Base-by-base conservation (phyloP, 2,888 invertebrate species). In the Brachyopa scutellaris region DNA sequence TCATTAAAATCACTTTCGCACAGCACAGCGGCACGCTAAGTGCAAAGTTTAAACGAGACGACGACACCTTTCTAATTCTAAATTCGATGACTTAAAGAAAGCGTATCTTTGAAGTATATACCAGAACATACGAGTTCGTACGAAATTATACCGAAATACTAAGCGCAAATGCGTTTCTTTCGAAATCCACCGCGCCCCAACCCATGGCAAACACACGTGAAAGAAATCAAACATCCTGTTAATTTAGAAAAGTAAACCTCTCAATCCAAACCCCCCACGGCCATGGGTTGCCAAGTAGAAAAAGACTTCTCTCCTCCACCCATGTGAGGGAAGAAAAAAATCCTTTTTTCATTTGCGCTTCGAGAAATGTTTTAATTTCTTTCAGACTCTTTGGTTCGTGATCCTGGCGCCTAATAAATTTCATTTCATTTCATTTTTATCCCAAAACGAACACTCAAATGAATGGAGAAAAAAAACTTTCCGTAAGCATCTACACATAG, bases 341-440 rank as follows among this genome's bases (percentile, higher is more conserved):
- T 53, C 70, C 59, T 66, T 82, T n/a, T 82, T 77, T 77, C 82
- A 82, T 82, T 82, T 82, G 76, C 61, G 70, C 82, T 77, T 38
- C 40, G 72, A 82, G 82, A 82, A 82, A 82, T 82, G 82, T 82
- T 82, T 82, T 82, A 82, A 82, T 82, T 82, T 82, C 82, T 82
- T 82, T 82, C 77, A 77, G 82, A 82, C 77, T 82, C 82, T 77
- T 82, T 55, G 77, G 82, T 77, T 82, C 82, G 82, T 82, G 82
- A 82, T 82, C 72, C 82, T 82, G 82, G 82, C 82, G 82, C 82
- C 82, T 82, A 82, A 82, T 82, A 82, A 82, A 82, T 82, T 82
- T 82, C 66, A 77, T 82, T 51, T 51, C 51, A 51, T 51, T 82
- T 82, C 77, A 82, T 82, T 82, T 82, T 82, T 82, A 82, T 82